Percentiles rank a stretch among this genome's conserved stretches.
phyloP scores from a whole-genome alignment of 37 sponge, comb jelly and placozoan genomes.

The Theonella swinhoei region DNA sequence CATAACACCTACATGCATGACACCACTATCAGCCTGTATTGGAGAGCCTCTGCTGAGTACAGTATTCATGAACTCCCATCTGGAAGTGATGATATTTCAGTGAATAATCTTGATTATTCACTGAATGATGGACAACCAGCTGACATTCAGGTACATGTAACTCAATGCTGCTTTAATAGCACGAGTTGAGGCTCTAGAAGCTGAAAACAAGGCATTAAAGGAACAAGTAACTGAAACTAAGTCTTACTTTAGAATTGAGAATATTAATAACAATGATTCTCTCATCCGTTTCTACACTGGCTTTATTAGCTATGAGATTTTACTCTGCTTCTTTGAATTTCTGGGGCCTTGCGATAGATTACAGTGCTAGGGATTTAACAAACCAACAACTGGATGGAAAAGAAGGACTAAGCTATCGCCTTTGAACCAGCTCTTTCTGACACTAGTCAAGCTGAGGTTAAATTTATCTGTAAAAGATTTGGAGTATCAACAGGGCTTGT shows the following conservation, averaged over 20 bases:
- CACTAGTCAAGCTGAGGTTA: conserved; percentile 26
- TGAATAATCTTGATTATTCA: neutral
- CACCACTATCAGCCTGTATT: neutral
- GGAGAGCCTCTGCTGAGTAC: conserved; percentile 1
- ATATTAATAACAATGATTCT: conserved; percentile 6
- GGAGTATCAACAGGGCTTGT: conserved; percentile 10
- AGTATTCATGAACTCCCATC: conserved; percentile 16
- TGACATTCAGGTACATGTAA: neutral
- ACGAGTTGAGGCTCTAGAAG: neutral
- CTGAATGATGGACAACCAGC: neutral
- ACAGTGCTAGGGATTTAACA: too few relatives aligned
- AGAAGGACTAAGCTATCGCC: neutral
- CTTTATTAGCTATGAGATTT: conserved; percentile 25
- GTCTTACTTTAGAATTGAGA: conserved; percentile 25
- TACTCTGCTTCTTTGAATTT: conserved; percentile 35
- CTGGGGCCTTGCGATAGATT: conserved; percentile 48
- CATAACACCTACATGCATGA: too few relatives aligned
- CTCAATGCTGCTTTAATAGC: neutral
- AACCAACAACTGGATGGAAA: too few relatives aligned
- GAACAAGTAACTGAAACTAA: neutral
- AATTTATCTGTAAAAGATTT: conserved; percentile 13
- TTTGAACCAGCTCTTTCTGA: conserved; percentile 2
- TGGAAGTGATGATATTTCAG: neutral
- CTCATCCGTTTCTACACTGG: conserved; percentile 45
- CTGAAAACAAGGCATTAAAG: neutral